Percentiles rank a stretch among this genome's conserved stretches.
phyloP scores from a whole-genome alignment of 2,113 vertebrate genomes.

The Clinocottus analis region DNA sequence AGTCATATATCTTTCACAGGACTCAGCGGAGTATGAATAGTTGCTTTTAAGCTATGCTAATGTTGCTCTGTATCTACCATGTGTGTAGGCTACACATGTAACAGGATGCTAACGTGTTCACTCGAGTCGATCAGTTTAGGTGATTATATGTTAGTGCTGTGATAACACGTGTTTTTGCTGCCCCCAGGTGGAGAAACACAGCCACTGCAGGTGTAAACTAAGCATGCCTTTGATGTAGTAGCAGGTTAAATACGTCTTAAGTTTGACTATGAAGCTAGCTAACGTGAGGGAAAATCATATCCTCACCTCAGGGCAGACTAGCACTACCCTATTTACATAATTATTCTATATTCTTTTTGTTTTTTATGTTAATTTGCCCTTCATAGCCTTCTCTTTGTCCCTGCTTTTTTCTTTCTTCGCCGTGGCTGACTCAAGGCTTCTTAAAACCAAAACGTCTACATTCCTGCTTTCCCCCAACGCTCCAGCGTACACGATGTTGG shows the following conservation, averaged over 20 bases:
- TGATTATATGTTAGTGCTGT: not conserved
- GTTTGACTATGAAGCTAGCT: not conserved
- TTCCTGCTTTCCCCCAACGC: not conserved
- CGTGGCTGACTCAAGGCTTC: not conserved
- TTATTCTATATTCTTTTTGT: not conserved
- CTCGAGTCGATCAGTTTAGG: not conserved
- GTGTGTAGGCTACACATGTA: too few relatives aligned
- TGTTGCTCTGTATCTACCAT: too few relatives aligned
- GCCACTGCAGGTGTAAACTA: not conserved
- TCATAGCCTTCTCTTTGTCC: not conserved
- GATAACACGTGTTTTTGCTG: not conserved
- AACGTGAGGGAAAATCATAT: not conserved
- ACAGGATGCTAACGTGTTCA: not conserved
- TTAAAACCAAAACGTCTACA: constrained; percentile 1
- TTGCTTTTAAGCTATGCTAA: not conserved
- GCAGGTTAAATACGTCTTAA: not conserved
- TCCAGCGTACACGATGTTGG: constrained; percentile 8
- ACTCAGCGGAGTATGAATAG: not conserved
- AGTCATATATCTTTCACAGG: not conserved
- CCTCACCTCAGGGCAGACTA: not conserved
- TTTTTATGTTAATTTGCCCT: constrained; percentile 12
- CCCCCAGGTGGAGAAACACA: not conserved
- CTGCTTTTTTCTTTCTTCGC: not conserved
- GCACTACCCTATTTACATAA: not conserved
- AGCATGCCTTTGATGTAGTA: not conserved